Conservation (phyloP, 1,140 invertebrate species). For the Heliconius hewitsoni region DNA sequence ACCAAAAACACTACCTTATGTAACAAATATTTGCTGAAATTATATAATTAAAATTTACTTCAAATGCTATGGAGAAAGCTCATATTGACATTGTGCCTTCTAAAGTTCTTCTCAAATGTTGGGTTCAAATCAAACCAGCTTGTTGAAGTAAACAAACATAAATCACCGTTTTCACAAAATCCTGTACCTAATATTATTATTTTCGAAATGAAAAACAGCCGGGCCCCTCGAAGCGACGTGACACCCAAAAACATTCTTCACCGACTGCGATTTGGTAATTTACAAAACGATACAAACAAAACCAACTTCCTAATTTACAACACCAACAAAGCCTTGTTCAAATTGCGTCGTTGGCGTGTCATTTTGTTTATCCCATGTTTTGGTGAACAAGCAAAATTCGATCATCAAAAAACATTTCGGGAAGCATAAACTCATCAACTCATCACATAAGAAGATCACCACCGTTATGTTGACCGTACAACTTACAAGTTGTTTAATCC, state of each 20-base stretch:
- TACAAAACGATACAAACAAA: conserved; percentile 50
- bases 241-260: conserved; percentile 40
- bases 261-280: conserved; percentile 59
- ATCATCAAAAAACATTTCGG: conserved; percentile 56
- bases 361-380: conserved; percentile 44
- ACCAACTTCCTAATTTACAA: conserved; percentile 48
- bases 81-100: neutral
- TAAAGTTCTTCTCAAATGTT: neutral
- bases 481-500: conserved; percentile 77
- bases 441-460: conserved; percentile 59
- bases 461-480: conserved; percentile 66
- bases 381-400: conserved; percentile 40
- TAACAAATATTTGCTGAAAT: neutral
- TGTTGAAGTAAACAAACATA: conserved; percentile 61
- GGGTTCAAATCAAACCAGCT: neutral
- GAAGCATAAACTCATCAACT: conserved; percentile 51
- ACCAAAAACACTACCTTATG: too few relatives aligned
- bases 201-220: conserved; percentile 59
- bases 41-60: neutral
- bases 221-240: conserved; percentile 4
- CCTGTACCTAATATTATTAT: conserved; percentile 58
- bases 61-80: neutral
- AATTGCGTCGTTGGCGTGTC: conserved; percentile 44
- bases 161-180: conserved; percentile 70
- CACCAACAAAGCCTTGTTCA: conserved; percentile 54